Base-by-base conservation (phyloP, 2,113 vertebrate genomes). In the Egretta garzetta region DNA sequence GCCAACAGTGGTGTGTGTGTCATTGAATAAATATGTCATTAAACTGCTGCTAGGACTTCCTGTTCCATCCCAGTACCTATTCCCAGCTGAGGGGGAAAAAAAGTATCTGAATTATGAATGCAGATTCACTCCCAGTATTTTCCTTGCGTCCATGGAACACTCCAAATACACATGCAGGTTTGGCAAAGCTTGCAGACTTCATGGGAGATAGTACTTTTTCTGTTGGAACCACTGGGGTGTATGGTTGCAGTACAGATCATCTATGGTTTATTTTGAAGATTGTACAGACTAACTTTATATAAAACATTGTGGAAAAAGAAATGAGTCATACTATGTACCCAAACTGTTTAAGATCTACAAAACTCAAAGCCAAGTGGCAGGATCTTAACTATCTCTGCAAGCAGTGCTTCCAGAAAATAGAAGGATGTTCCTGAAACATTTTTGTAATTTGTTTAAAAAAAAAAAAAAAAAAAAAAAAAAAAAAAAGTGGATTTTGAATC, bases 291-390 rank as follows among this genome's bases (percentile, higher is more conserved):
- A 28, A 41, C 14, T 56, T 77, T 16, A 32, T 62, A 4, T 39
- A 74, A 88, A 77, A 20, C 7, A 33, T 8, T 20, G 7, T 19
- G 10, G 52, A 72, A 87, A 68, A 58, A n/a, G 6, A 16, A 80
- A 63, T 14, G 3, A 56, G 18, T 33, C 2, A 1, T 5, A 5
- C 1, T 4, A 10, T n/a, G 14, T 32, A 47, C 19, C 23, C 23
- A 71, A 24, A 67, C 12, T n/a, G 9, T 26, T 56, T 56, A 47
- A 56, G 45, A 39, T 20, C 17, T 62, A 21, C 8, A n/a, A 79
- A 82, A 53, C 53, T 58, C 10, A 47, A 62, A 67, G 26, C 15
- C 4, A 35, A 55, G 18, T 33, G 17, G 52, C 60, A 53, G 21
- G 41, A 30, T 73, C 19, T 47, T 16, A 27, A 18, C 8, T 53